Base-by-base conservation (phyloP, 1,140 invertebrate genomes). In the Drosophila oshimai region DNA sequence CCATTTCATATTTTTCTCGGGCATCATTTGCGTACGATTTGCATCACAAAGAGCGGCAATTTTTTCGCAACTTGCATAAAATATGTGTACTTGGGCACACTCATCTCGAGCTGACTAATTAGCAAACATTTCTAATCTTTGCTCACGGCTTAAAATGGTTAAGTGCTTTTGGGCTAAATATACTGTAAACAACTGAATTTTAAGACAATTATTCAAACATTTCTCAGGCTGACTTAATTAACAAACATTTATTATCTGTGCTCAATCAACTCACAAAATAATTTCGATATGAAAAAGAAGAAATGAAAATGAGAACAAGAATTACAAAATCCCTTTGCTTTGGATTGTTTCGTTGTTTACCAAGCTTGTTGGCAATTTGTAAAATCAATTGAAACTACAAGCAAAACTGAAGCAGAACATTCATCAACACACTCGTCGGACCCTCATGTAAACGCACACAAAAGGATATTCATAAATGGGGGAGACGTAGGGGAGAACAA, bases 1-100 rank as follows among this genome's bases (percentile, higher is more conserved):
- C 75, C 74, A 87, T 86, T 86, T 80, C 76, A 87, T 80, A 87
- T 87, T 86, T 86, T 80, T 68, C 64, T 78, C 62, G 60, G 53
- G 54, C 71, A 80, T 79, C 65, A 84, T 84, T 84, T 84, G 80
- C 74, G 71, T 80, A 67, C 53, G 61, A 86, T 86, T 86, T 86
- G 67, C 80, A 86, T 86, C 73, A 86, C 80, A 86, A 86, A 86
- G 80, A 55, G 29, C 47, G 65, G 50, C 46, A 47, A 50, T 41
- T 13, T 31, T 57, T 78, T 65, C 49, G 37, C 22, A 31, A 12
- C 47, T 60, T 73, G 64, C 50, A 57, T 55, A 76, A 62, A 76
- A 72, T 76, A 61, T 80, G 41, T 46, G 41, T 46, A 37, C 54
- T 44, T 4, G 41, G 41, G 20, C 5, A 44, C 75, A 69, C 62